Percentiles rank a stretch among this genome's conserved stretches.
These are phyloP conservation scores for Drosophila gaucha DNA, from an alignment of 2,888 invertebrate genomes.

Conservation along the genomic window DNA sequence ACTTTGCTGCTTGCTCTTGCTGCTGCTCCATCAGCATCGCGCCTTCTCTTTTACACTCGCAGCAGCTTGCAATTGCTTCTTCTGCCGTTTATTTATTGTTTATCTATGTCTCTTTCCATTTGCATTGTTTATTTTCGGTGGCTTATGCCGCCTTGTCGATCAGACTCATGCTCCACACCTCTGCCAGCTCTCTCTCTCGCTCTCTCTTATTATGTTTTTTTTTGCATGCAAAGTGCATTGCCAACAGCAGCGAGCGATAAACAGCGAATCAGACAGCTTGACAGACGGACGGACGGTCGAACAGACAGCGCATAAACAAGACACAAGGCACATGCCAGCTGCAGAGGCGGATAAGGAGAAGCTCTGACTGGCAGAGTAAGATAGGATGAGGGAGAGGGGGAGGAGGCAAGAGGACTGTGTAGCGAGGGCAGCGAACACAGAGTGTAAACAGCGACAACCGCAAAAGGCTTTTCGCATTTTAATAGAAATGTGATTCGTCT, in stretches of 20 bases:
- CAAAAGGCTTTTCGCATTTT: conserved; percentile 78
- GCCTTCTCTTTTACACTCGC: conserved; percentile 5
- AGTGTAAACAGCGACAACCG: conserved; percentile 61
- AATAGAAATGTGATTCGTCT: conserved; percentile 76
- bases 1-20: conserved; percentile 5
- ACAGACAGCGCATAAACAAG: conserved; percentile 70
- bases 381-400: background rate
- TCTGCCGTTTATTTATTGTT: conserved; percentile 73
- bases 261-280: conserved; percentile 50
- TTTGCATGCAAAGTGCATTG: conserved; percentile 77
- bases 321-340: conserved; percentile 38
- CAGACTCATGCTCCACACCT: conserved; percentile 34
- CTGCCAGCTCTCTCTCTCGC: background rate
- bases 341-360: conserved; percentile 38
- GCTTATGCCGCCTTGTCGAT: conserved; percentile 63
- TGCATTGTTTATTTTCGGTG: conserved; percentile 74
- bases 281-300: background rate
- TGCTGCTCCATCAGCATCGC: background rate
- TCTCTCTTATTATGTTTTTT: conserved; percentile 65
- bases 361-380: background rate
- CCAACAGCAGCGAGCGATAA: conserved; percentile 65
- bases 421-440: conserved; percentile 29
- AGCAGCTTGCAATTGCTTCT: conserved; percentile 66
- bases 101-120: conserved; percentile 68
- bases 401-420: too few relatives aligned